A percentile compares a stretch with the other conserved stretches of the same genome.
These are phyloP conservation scores for Spilarctia lutea DNA, from an alignment of 2,888 invertebrate species.

Conservation along the genomic window DNA sequence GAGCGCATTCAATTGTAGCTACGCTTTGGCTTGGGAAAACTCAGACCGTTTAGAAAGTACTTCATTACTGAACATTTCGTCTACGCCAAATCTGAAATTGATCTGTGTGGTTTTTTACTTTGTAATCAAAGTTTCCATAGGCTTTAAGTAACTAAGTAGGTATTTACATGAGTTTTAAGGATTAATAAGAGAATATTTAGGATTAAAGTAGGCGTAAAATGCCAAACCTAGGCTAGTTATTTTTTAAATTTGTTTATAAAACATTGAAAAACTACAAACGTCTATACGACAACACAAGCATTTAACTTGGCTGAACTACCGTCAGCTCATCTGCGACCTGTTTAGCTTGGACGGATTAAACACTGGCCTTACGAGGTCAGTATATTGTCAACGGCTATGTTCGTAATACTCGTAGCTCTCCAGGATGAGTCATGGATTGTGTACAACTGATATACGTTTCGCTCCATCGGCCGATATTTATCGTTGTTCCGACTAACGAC, in stretches of 20 bases:
- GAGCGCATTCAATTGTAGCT: neutral
- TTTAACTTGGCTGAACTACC: neutral
- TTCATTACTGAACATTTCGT: no score
- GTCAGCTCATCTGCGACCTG: conserved; percentile 6
- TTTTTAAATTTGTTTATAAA: neutral
- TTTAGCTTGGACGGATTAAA: conserved; percentile 12
- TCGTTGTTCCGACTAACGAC: neutral
- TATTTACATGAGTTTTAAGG: neutral
- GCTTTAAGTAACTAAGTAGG: neutral
- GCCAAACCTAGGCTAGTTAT: no score
- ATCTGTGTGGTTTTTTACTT: neutral
- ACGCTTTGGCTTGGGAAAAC: no score
- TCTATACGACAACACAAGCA: neutral
- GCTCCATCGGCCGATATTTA: neutral
- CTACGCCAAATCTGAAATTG: no score
- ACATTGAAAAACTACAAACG: neutral
- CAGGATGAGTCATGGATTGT: conserved; percentile 3
- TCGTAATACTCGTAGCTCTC: conserved; percentile 12
- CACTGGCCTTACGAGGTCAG: conserved; percentile 17
- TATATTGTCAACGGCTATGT: conserved; percentile 28
- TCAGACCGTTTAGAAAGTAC: no score
- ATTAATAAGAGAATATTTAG: neutral
- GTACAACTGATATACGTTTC: neutral
- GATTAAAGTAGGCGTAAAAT: neutral
- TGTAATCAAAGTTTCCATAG: neutral